These are phyloP conservation scores for Ochropleura leucogaster DNA, from an alignment of 2,888 invertebrate genomes.

Conservation along the genomic window DNA sequence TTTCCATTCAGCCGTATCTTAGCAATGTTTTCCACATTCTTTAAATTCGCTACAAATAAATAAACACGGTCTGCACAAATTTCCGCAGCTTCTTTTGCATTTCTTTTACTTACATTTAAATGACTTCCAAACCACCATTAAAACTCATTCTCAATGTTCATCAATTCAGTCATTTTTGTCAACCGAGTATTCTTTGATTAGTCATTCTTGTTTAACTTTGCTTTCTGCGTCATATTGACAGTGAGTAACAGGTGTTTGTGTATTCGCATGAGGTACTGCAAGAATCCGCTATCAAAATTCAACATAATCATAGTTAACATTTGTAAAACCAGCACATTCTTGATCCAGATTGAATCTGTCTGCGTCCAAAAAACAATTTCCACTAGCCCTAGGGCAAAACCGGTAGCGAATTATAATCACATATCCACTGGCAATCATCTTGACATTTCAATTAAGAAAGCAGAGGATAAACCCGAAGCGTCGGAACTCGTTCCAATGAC, in stretches of 20 bases:
- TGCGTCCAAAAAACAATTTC: conserved; percentile 57
- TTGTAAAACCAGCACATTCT: conserved; percentile 2
- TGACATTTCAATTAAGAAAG: conserved; percentile 75
- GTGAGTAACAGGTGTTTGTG: background rate
- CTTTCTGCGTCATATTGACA: background rate
- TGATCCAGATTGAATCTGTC: conserved; percentile 49
- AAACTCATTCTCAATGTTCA: no score
- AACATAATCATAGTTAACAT: conserved; percentile 1
- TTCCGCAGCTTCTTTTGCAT: background rate
- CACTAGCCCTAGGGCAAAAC: conserved; percentile 59
- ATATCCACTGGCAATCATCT: conserved; percentile 70
- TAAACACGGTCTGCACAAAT: background rate
- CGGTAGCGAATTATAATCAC: conserved; percentile 73
- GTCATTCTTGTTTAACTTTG: background rate
- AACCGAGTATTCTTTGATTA: background rate
- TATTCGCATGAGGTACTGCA: background rate
- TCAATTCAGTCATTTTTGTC: background rate
- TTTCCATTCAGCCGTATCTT: background rate
- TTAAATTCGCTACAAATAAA: background rate
- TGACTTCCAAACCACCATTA: background rate
- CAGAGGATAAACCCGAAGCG: conserved; percentile 54
- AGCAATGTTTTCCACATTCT: background rate
- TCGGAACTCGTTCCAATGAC: conserved; percentile 61
- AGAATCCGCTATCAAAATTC: conserved; percentile 4
- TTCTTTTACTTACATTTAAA: background rate